Evolutionary conservation across 2,888 invertebrate species (phyloP), one percentile per base, ranked within the genome.

Genomic region (Ellobium chinense): DNA sequence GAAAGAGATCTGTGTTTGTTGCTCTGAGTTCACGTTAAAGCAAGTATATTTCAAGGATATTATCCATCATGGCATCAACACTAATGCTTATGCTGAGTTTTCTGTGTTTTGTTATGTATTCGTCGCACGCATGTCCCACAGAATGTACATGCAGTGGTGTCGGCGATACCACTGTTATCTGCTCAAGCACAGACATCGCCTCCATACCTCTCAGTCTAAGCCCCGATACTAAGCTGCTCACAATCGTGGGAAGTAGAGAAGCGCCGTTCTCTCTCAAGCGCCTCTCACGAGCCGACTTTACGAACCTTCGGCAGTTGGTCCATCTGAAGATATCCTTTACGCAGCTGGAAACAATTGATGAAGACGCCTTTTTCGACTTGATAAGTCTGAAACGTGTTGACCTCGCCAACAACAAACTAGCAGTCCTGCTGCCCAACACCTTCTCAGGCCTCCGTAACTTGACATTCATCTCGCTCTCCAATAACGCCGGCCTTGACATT

Each of bases 381-480:
- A 37, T 36, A 21, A 73, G 81, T 21, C 75, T 88, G 18, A 81
- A 63, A n/a, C 70, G 81, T 27, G 7, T 88, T n/a, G 81, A 72
- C 37, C 72, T 88, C 37, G 77, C 80, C 2, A 73, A 84, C 34
- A 88, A 88, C 65, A 74, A 83, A 14, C 69, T 88, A 0, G 39
- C 66, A 9, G 72, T 46, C 12, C 46, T 88, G 5, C 77, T 72
- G 5, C 81, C 81, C 7, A 85, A 82, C 21, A 78, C 80, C 24
- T 88, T 88, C 65, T 65, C 75, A 9, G 84, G 84, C 5, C 72
- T 88, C 36, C n/a, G 79, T 12, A 78, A 82, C 63, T 69, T 88
- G 12, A 82, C 85, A 12, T 76, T 69, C 56, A 82, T 87, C 76
- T 74, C 72, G 21, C 66, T 85, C 31, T 66, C 66, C n/a, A 72